phyloP scores from a whole-genome alignment of 2,797 vertebrate genomes.

The Dendrocincla fuliginosa region DNA sequence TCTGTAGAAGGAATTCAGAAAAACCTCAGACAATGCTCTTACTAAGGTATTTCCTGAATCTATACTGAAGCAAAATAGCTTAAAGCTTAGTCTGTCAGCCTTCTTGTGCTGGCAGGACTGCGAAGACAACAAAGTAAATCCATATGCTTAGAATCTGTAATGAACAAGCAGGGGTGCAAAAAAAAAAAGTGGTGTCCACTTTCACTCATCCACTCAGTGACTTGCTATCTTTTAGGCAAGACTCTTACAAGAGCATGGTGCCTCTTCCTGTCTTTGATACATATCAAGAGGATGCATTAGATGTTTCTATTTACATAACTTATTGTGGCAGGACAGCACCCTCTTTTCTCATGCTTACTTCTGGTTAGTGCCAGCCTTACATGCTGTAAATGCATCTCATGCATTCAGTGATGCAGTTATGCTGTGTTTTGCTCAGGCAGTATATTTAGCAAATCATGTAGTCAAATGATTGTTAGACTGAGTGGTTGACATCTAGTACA shows the following conservation, averaged over 20 bases:
- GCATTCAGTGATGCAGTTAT: neutral
- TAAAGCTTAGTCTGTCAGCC: neutral
- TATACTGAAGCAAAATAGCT: neutral
- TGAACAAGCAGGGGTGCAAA: neutral
- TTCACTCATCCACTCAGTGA: neutral
- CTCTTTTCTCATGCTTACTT: neutral
- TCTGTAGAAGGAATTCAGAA: neutral
- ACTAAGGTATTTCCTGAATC: slow-evolving; percentile 3
- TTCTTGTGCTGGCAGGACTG: slow-evolving; percentile 18
- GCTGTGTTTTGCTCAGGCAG: neutral
- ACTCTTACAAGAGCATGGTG: neutral
- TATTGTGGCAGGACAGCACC: neutral
- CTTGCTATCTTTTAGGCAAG: neutral
- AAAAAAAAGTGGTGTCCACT: neutral
- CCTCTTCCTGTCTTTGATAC: neutral
- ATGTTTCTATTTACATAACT: neutral
- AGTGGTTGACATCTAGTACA: slow-evolving; percentile 36
- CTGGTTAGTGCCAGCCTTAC: neutral
- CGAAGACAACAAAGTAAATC: slow-evolving; percentile 32
- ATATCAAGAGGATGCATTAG: neutral
- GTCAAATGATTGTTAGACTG: slow-evolving; percentile 46
- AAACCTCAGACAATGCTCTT: neutral
- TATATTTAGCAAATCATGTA: slow-evolving; percentile 28
- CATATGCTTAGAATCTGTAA: slow-evolving; percentile 2
- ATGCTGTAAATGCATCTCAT: neutral